A percentile compares a stretch with the other conserved stretches of the same genome.
These are phyloP conservation scores for Balanococcus diminutus DNA, from an alignment of 2,888 invertebrate genomes.

Conservation along the genomic window DNA sequence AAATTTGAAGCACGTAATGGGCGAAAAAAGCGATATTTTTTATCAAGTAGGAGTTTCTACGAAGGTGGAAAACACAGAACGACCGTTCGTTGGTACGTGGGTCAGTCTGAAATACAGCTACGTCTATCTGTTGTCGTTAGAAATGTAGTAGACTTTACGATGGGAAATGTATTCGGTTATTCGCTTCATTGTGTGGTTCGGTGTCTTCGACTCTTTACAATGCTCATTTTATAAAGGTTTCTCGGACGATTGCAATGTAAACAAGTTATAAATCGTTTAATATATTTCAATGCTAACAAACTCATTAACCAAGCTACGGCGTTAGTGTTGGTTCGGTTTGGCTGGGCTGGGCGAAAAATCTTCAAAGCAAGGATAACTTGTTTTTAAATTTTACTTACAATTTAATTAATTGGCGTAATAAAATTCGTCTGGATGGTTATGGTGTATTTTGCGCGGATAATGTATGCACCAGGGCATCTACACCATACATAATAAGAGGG, in stretches of 20 bases:
- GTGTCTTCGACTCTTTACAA: neutral
- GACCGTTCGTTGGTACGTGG: neutral
- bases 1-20: no score
- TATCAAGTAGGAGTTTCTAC: neutral
- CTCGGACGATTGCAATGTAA: neutral
- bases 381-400: conserved; percentile 35
- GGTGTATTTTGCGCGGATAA: neutral
- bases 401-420: conserved; percentile 32
- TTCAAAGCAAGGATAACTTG: conserved; percentile 34
- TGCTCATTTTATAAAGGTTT: conserved; percentile 10
- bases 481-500: neutral
- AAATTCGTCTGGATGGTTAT: conserved; percentile 29
- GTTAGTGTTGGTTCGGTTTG: no score
- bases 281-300: conserved; percentile 36
- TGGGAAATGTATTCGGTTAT: no score
- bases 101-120: neutral
- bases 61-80: neutral
- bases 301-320: neutral
- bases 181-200: neutral
- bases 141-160: no score
- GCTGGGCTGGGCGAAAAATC: conserved; percentile 19
- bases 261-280: conserved; percentile 14
- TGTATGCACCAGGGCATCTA: neutral
- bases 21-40: neutral
- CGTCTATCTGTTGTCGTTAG: no score